Conservation (phyloP, 2,888 invertebrate genomes). For the Hirtodrosophila trivittata region DNA sequence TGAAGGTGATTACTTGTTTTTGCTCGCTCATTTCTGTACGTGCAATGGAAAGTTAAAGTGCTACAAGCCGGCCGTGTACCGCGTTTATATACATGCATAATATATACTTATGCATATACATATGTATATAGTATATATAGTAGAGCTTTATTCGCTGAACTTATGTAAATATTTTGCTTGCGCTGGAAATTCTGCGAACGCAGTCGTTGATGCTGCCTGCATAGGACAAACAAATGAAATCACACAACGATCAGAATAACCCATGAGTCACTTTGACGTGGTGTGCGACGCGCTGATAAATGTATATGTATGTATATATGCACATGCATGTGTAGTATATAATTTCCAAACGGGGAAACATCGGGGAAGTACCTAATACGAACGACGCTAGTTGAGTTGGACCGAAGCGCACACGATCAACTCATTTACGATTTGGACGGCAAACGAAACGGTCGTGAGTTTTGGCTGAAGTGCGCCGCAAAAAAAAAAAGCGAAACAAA, state of each 20-base stretch:
- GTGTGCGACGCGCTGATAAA: constrained; percentile 39
- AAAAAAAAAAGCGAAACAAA: constrained; percentile 11
- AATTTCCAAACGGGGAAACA: constrained; percentile 44
- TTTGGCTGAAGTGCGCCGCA: constrained; percentile 34
- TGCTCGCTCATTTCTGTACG: constrained; percentile 48
- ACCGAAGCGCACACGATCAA: constrained; percentile 31
- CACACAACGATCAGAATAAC: constrained; percentile 67
- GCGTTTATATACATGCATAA: constrained; percentile 10
- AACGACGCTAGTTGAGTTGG: constrained; percentile 31
- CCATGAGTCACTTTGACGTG: constrained; percentile 72
- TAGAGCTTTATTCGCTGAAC: too few relatives aligned
- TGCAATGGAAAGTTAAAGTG: constrained; percentile 39
- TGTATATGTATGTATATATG: constrained; percentile 16
- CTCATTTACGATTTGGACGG: constrained; percentile 54
- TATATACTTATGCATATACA: constrained; percentile 1
- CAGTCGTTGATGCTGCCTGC: constrained; percentile 13
- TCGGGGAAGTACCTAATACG: constrained; percentile 72
- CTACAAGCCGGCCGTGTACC: constrained; percentile 8
- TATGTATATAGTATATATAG: constrained; percentile 22
- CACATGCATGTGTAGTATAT: constrained; percentile 4
- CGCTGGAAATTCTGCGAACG: constrained; percentile 35
- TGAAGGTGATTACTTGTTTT: constrained; percentile 31
- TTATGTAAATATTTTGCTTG: constrained; percentile 60
- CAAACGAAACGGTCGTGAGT: constrained; percentile 31
- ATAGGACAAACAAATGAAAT: constrained; percentile 46